Evolutionary conservation across 2,113 vertebrate species (phyloP), one percentile per base, ranked within the genome.

Genomic region (Myrmecobius fasciatus): DNA sequence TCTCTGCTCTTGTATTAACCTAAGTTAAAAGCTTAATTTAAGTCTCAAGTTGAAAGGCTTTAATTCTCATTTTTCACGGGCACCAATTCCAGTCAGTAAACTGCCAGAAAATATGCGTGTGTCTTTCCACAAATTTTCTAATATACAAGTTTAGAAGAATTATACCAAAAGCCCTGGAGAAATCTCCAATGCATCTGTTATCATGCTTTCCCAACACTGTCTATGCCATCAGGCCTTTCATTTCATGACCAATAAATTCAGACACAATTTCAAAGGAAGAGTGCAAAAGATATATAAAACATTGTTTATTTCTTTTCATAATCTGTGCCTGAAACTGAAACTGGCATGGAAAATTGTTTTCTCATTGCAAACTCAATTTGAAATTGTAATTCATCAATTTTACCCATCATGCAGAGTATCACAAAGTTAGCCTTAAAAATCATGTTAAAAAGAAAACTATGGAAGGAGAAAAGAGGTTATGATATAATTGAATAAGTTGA

Each of bases 81-180:
- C 17, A 91, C 91, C 95, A 94, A 95, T 93, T 56, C 91, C 52
- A 91, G 92, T 48, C 52, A 94, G 12, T 90, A 49, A 90, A 14
- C 67, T 94, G 53, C 96, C 53, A 94, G 31, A 94, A 90, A 95
- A 93, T 95, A 93, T 93, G 60, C 10, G 48, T 92, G 26, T 53
- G 90, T 95, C 75, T 93, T 94, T 91, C 31, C 26, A 89, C 43
- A 90, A 47, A 36, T 91, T 96, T 94, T 92, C 49, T 46, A 92
- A 96, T 96, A 95, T 93, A 93, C 14, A 31, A 75, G 8, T 67
- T 91, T 93, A 91, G 83, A 90, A 43, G n/a, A 83, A 83, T 83
- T 24, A 83, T 43, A 83, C n/a, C n/a, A 83, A 83, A 83, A 94
- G 4, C 49, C 93, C 93, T 94, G 43, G 91, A 94, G 88, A 95